These are phyloP conservation scores for Cnemophilus loriae DNA, from an alignment of 2,113 vertebrate species.

Conservation along the genomic window DNA sequence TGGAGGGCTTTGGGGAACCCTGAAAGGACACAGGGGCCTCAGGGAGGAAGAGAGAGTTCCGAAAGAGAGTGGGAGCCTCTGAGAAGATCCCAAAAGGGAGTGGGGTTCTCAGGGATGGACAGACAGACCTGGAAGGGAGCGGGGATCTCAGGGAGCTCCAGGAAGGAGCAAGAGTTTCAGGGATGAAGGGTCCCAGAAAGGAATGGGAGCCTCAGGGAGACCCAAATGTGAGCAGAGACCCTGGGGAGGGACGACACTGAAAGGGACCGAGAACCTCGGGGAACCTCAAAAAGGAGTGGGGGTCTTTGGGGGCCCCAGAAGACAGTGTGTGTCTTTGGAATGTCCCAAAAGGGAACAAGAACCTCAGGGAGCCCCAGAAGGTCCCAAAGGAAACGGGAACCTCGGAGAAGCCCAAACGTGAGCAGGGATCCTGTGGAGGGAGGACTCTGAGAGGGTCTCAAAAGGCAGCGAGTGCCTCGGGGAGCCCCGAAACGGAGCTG, in stretches of 20 bases:
- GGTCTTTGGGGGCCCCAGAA: neutral
- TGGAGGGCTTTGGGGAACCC: neutral
- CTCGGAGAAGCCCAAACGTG: neutral
- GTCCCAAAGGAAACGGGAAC: neutral
- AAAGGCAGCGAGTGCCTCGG: neutral
- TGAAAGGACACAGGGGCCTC: neutral
- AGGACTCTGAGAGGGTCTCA: neutral
- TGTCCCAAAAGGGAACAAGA: neutral
- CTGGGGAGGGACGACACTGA: neutral
- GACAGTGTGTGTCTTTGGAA: neutral
- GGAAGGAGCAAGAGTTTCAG: neutral
- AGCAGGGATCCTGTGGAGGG: neutral
- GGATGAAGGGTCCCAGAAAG: neutral
- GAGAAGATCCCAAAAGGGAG: neutral
- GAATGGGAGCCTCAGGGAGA: neutral
- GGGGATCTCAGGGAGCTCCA: neutral
- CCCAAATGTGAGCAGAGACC: neutral
- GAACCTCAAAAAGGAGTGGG: neutral
- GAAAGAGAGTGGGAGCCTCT: neutral
- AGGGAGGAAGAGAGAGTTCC: no score
- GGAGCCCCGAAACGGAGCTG: neutral
- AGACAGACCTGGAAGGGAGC: neutral
- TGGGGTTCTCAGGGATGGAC: neutral
- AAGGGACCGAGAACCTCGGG: accelerated
- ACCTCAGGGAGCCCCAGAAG: neutral